Percentiles rank a stretch among this genome's conserved stretches.
phyloP scores from a whole-genome alignment of 1,140 invertebrate species.

The Drosophila gunungcola region DNA sequence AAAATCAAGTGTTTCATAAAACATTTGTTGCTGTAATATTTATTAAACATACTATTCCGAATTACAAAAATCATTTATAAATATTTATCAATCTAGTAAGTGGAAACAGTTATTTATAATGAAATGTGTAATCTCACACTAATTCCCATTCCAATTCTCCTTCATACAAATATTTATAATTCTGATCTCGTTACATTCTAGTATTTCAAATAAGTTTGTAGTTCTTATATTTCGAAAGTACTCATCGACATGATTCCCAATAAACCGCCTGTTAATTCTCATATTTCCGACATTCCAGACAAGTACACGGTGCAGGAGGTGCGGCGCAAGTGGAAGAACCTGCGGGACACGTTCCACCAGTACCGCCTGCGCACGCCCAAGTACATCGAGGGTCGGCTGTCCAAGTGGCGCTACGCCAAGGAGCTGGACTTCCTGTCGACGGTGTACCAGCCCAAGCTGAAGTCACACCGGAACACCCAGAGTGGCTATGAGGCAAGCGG shows the following conservation, averaged over 20 bases:
- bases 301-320: conserved; percentile 82
- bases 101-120: too few species aligned
- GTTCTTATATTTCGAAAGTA: too few species aligned
- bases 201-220: too few species aligned
- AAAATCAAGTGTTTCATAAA: too few species aligned
- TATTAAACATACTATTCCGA: too few species aligned
- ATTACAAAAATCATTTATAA: not conserved
- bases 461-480: conserved; percentile 65
- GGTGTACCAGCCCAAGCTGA: conserved; percentile 79
- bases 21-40: too few species aligned
- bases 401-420: conserved; percentile 82
- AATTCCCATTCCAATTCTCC: too few species aligned
- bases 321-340: conserved; percentile 81
- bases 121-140: too few species aligned
- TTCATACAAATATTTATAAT: too few species aligned
- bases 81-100: not conserved
- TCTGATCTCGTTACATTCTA: too few species aligned
- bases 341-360: conserved; percentile 80
- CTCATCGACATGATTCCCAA: not conserved
- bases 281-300: conserved; percentile 31
- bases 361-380: conserved; percentile 81
- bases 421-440: conserved; percentile 77
- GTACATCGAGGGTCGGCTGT: conserved; percentile 71
- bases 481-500: conserved; percentile 27
- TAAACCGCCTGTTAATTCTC: not conserved